These are phyloP conservation scores for Lycaena phlaeas DNA, from an alignment of 2,888 invertebrate genomes.

Conservation along the genomic window DNA sequence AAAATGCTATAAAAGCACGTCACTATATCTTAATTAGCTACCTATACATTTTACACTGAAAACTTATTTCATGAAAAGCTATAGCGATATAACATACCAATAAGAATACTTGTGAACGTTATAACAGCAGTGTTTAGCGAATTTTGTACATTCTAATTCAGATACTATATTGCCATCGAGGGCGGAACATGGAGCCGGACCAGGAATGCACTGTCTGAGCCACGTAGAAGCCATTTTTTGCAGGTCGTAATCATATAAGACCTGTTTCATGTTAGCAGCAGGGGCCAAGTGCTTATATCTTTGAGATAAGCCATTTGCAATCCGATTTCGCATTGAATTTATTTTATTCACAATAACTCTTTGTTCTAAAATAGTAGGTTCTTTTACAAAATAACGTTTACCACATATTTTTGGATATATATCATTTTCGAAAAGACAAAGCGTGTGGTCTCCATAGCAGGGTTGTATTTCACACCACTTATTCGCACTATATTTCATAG, in stretches of 20 bases:
- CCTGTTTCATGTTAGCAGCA: conserved; percentile 56
- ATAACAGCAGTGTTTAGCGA: conserved; percentile 40
- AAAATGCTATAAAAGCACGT: not conserved
- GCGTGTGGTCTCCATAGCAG: conserved; percentile 57
- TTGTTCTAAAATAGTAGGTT: conserved; percentile 35
- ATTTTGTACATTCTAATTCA: conserved; percentile 55
- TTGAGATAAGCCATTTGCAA: conserved; percentile 38
- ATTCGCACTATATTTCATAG: conserved; percentile 23
- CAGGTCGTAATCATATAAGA: conserved; percentile 53
- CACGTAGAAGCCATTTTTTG: conserved; percentile 48
- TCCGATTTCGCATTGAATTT: conserved; percentile 55
- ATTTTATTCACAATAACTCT: conserved; percentile 44
- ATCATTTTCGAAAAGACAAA: conserved; percentile 43
- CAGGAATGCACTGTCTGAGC: conserved; percentile 56
- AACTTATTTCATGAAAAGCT: not conserved
- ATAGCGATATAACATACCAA: not conserved
- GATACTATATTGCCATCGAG: conserved; percentile 42
- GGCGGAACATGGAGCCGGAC: conserved; percentile 50
- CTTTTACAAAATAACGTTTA: conserved; percentile 30
- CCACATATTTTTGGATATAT: conserved; percentile 38
- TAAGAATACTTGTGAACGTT: too few species aligned
- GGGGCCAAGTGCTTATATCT: conserved; percentile 44
- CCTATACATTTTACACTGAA: too few species aligned
- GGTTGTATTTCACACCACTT: conserved; percentile 54
- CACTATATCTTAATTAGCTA: too few species aligned